A percentile compares a stretch with the other conserved stretches of the same genome.
phyloP scores from a whole-genome alignment of 2,113 vertebrate genomes.

The Psettodes erumei region DNA sequence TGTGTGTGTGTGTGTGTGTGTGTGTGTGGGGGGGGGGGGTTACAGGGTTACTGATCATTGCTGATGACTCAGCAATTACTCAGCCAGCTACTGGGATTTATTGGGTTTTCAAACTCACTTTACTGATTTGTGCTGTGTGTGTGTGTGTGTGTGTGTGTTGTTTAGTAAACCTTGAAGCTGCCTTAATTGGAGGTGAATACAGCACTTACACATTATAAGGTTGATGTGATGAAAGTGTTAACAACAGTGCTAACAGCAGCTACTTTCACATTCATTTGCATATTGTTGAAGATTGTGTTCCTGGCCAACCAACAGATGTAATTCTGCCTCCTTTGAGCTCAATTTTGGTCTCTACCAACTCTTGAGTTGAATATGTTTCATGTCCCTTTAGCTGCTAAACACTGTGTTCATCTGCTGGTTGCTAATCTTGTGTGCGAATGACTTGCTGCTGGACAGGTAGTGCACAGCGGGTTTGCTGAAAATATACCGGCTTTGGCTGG shows the following conservation, averaged over 20 bases:
- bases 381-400: no score
- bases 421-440: neutral
- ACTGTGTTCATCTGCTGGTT: no score
- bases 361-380: neutral
- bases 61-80: conserved; percentile 19
- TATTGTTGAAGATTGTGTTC: neutral
- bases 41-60: conserved; percentile 8
- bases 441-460: neutral
- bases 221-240: neutral
- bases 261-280: neutral
- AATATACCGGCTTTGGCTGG: neutral
- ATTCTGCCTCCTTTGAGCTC: neutral
- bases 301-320: neutral
- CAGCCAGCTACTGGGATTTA: neutral
- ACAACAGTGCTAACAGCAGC: neutral
- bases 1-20: no score
- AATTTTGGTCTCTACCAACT: no score
- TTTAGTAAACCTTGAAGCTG: neutral
- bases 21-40: no score
- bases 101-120: neutral
- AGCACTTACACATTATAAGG: neutral
- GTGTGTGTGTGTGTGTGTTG: neutral
- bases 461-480: neutral
- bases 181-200: neutral
- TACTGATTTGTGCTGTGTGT: neutral